Conservation (phyloP, 35 echinoderm and acorn worm genomes). For the Stichopus chloronotus region DNA sequence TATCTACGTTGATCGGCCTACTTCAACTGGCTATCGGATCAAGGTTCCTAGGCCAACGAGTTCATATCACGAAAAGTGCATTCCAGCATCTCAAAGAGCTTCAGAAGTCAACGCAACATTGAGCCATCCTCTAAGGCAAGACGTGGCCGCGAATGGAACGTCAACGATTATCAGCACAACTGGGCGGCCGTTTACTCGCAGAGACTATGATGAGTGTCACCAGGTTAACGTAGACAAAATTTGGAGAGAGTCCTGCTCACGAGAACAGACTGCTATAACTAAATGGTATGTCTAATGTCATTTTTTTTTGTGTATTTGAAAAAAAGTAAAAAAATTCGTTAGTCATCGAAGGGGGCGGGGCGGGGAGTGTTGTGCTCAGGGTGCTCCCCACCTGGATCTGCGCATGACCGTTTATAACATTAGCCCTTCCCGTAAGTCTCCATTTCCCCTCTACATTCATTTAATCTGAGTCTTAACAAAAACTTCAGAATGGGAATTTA, state of each 20-base stretch:
- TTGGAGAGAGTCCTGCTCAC: constrained; percentile 32
- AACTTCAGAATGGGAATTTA: too few species aligned
- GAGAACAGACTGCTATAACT: constrained; percentile 40
- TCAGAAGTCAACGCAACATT: not conserved
- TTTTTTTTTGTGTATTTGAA: not conserved
- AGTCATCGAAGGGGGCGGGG: not conserved
- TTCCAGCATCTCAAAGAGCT: constrained; percentile 29
- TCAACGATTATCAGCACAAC: not conserved
- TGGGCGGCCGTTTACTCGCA: constrained; percentile 20
- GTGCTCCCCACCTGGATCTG: too few species aligned
- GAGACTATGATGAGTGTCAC: constrained; percentile 42
- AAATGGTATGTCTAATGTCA: constrained; percentile 35
- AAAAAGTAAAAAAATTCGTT: not conserved
- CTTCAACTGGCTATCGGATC: constrained; percentile 43
- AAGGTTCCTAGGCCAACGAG: constrained; percentile 5
- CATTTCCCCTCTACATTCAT: too few species aligned
- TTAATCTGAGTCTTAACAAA: too few species aligned
- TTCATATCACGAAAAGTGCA: constrained; percentile 54
- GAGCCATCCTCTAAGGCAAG: not conserved
- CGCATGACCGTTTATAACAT: too few species aligned
- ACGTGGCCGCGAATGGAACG: not conserved
- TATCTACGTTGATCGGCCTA: constrained; percentile 42
- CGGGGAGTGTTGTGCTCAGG: too few species aligned
- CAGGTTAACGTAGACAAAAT: constrained; percentile 31
- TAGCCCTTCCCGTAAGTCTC: too few species aligned